phyloP scores from a whole-genome alignment of 2,797 vertebrate genomes.

The Mallotus villosus region DNA sequence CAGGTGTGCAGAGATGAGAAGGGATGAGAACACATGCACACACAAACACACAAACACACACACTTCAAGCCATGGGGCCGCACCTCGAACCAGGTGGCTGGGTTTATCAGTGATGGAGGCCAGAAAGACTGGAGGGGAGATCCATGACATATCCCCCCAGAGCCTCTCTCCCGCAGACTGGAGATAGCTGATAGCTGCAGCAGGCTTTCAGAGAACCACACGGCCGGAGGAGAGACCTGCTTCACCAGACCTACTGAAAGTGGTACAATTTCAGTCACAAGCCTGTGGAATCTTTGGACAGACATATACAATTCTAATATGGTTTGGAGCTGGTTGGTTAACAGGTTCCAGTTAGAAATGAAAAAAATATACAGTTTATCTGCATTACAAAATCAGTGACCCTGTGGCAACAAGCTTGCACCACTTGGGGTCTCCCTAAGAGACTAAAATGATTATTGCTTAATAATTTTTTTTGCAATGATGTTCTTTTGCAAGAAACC shows the following conservation, averaged over 20 bases:
- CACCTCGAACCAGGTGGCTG: conserved; percentile 48
- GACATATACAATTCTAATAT: not conserved
- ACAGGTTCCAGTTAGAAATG: not conserved
- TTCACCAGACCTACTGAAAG: too few relatives aligned
- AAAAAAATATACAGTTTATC: too few relatives aligned
- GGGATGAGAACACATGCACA: conserved; percentile 19
- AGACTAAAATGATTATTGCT: too few relatives aligned
- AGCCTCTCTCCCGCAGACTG: conserved; percentile 13
- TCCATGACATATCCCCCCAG: conserved; percentile 31
- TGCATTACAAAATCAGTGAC: too few relatives aligned
- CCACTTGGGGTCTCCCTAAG: too few relatives aligned
- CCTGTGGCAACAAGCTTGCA: too few relatives aligned
- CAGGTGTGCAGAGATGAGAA: conserved; percentile 45
- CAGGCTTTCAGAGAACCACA: not conserved
- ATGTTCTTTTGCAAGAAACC: too few relatives aligned
- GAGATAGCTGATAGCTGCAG: not conserved
- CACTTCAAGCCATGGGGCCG: not conserved
- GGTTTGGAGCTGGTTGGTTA: not conserved
- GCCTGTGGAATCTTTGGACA: not conserved
- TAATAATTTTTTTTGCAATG: too few relatives aligned
- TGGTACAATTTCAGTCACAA: not conserved
- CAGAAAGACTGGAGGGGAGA: conserved; percentile 44
- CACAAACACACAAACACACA: not conserved
- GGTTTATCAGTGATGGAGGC: conserved; percentile 43
- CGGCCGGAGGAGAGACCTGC: not conserved